A percentile compares a stretch with the other conserved stretches of the same genome.
phyloP scores from a whole-genome alignment of 2,888 invertebrate species.

The Brenthis ino region DNA sequence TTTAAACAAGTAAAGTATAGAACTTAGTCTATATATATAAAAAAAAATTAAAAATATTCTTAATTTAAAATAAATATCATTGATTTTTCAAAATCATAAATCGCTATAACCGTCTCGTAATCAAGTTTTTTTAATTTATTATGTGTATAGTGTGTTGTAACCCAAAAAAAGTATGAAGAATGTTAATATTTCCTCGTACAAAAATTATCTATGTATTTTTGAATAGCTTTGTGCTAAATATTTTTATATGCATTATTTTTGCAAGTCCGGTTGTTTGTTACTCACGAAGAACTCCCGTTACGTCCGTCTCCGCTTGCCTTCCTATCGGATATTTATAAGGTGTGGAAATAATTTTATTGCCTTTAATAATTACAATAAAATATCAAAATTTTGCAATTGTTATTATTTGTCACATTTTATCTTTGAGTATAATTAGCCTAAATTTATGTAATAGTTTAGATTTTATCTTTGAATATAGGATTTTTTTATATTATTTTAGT shows the following conservation, averaged over 20 bases:
- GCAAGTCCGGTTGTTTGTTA: constrained; percentile 29
- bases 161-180: constrained; percentile 8
- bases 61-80: background rate
- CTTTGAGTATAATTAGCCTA: background rate
- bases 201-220: constrained; percentile 4
- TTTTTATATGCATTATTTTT: constrained; percentile 18
- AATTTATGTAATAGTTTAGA: background rate
- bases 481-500: background rate
- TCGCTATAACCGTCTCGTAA: no score
- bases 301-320: constrained; percentile 50
- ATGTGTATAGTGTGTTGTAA: background rate
- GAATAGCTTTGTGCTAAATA: constrained; percentile 10
- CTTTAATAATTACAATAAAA: constrained; percentile 1
- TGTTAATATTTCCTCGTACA: constrained; percentile 14
- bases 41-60: no score
- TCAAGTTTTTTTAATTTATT: constrained; percentile 6
- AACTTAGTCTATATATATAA: no score
- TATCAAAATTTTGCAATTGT: constrained; percentile 1
- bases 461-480: background rate
- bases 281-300: constrained; percentile 47
- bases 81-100: constrained; percentile 1
- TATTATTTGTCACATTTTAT: no score
- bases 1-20: no score
- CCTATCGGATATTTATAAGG: constrained; percentile 49
- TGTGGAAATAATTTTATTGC: constrained; percentile 35